Conservation (phyloP, 2,797 vertebrate species). For the Parotocinclus haroldoi region DNA sequence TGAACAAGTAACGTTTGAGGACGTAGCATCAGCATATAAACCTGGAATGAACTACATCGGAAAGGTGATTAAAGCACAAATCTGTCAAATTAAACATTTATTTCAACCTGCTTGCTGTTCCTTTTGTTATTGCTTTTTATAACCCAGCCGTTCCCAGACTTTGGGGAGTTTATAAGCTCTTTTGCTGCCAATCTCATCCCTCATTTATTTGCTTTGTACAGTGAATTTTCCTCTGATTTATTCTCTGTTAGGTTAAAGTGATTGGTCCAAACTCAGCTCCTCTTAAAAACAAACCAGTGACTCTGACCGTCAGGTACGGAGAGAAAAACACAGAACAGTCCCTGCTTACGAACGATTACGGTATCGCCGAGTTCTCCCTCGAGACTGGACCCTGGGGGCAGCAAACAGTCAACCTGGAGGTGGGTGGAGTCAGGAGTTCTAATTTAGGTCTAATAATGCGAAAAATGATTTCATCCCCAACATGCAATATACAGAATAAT, state of each 20-base stretch:
- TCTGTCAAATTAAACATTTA: too few relatives aligned
- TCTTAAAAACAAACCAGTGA: conserved; percentile 63
- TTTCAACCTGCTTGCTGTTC: too few relatives aligned
- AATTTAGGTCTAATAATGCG: too few relatives aligned
- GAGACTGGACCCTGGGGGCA: conserved; percentile 65
- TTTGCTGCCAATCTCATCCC: too few relatives aligned
- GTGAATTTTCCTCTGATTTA: not conserved
- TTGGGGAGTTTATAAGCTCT: too few relatives aligned
- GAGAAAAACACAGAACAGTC: conserved; percentile 40
- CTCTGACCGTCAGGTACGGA: conserved; percentile 51
- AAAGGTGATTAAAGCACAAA: conserved; percentile 50
- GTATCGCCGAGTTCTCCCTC: conserved; percentile 72
- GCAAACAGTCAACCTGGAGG: conserved; percentile 58
- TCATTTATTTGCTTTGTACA: too few relatives aligned
- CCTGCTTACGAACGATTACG: conserved; percentile 68
- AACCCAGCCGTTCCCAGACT: too few relatives aligned
- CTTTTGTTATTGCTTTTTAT: too few relatives aligned
- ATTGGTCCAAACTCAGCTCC: conserved; percentile 59
- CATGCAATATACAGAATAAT: too few relatives aligned
- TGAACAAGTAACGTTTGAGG: conserved; percentile 52
- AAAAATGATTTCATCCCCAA: too few relatives aligned
- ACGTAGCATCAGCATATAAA: conserved; percentile 54
- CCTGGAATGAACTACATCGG: conserved; percentile 61
- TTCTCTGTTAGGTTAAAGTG: conserved; percentile 68
- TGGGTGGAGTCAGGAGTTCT: conserved; percentile 50